Percentiles rank a stretch among this genome's conserved stretches.
Conservation (phyloP, 37 sponge, comb jelly and placozoan species). For the Cliona cf. orientalis region DNA sequence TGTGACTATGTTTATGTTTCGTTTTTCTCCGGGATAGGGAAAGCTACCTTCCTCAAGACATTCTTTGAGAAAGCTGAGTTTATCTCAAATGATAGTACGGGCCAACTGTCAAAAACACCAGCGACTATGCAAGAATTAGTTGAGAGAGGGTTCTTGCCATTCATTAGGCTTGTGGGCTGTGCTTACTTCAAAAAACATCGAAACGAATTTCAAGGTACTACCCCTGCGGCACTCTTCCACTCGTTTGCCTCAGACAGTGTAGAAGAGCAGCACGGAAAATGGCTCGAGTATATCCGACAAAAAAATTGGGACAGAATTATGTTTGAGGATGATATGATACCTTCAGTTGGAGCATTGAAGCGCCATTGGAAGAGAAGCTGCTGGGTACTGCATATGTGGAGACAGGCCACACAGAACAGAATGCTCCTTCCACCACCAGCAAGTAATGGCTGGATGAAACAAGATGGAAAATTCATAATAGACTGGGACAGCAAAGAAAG, state of each 20-base stretch:
- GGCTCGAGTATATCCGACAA: slow-evolving; percentile 27
- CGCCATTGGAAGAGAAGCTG: slow-evolving; percentile 18
- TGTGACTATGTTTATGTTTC: no score
- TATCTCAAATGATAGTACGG: neutral
- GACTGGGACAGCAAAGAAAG: slow-evolving; percentile 30
- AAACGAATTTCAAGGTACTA: neutral
- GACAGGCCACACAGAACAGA: neutral
- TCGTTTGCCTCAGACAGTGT: neutral
- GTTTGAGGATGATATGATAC: slow-evolving; percentile 37
- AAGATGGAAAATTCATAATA: neutral
- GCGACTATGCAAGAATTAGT: neutral
- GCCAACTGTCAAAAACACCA: neutral
- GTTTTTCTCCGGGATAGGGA: neutral
- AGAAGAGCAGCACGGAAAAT: slow-evolving; percentile 15
- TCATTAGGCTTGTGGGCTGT: slow-evolving; percentile 7
- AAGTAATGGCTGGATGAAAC: slow-evolving; percentile 12
- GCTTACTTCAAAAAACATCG: neutral
- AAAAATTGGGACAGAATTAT: slow-evolving; percentile 15
- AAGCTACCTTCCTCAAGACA: neutral
- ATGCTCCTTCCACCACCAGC: neutral
- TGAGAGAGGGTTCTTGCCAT: neutral
- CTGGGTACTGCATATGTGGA: slow-evolving; percentile 36
- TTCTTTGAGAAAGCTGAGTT: slow-evolving; percentile 9
- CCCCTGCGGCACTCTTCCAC: neutral
- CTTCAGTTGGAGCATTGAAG: slow-evolving; percentile 20